Base-by-base conservation (phyloP, 1,140 invertebrate genomes). In the Halyomorpha halys region DNA sequence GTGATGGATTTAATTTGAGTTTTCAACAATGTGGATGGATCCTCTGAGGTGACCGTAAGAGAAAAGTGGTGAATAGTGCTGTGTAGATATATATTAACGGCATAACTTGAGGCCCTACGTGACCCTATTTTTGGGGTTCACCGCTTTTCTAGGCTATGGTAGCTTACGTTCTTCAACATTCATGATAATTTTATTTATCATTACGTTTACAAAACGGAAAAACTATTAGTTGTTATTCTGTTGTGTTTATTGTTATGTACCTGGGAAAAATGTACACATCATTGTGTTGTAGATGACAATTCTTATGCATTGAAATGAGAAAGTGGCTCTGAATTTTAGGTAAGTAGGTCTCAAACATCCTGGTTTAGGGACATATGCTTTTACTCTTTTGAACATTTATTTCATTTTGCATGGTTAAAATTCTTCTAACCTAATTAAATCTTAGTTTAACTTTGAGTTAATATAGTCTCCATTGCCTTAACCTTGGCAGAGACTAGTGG, bases 81-180 rank as follows among this genome's bases (percentile, higher is more conserved):
- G 56, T 59, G 56, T 59, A 39, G 21, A 30, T 59, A 39, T 59
- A 59, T 30, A 18, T 30, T 59, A 39, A 44, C 27, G 56, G 27
- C 34, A 59, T 59, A 59, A 59, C 56, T 59, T 59, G 21, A 59
- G 59, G 45, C 51, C 53, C 62, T 67, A 47, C 56, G 61, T 69
- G 68, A 69, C 68, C 68, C 68, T 68, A 69, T 69, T 69, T 69
- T 69, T 65, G 67, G 68, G 67, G 68, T 69, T 67, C 65, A 67
- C 67, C 67, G 68, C 63, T 69, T 67, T 66, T 69, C 67, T 69
- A 69, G 66, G 66, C 66, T 68, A 69, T 69, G 68, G 61, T 65
- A 68, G 63, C 65, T 34, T 61, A 67, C 62, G 39, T 66, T 62
- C 53, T 15, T 14, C 21, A 49, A 59, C 59, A 16, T 54, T 59